Evolutionary conservation across 2,888 invertebrate species (phyloP).

Genomic region (Disparrhopalites patrizii): DNA sequence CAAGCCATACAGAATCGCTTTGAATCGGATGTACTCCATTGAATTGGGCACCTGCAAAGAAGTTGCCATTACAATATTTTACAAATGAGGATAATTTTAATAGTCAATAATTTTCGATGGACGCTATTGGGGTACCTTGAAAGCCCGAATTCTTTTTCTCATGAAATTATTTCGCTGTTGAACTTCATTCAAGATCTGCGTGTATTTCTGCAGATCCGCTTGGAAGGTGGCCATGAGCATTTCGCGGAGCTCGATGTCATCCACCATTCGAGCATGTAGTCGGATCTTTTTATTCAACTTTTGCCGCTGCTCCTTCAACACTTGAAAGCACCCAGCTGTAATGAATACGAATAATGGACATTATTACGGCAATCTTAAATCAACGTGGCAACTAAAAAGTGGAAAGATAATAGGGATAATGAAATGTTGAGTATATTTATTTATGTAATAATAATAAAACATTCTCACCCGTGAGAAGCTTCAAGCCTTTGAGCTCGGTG

Average conservation of each 20-base stretch:
- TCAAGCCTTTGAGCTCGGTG: conserved; percentile 57
- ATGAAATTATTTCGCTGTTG: conserved; percentile 16
- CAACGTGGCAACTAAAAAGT: no score
- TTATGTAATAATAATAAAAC: neutral
- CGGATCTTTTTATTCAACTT: conserved; percentile 57
- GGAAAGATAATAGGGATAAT: neutral
- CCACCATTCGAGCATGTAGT: conserved; percentile 54
- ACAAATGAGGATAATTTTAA: neutral
- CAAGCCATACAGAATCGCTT: conserved; percentile 56
- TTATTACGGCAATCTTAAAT: no score
- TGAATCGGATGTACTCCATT: conserved; percentile 59
- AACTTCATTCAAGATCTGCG: conserved; percentile 18
- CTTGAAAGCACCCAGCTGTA: conserved; percentile 55
- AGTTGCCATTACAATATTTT: neutral
- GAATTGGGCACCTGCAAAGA: conserved; percentile 56
- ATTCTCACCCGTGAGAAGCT: conserved; percentile 58
- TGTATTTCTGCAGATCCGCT: conserved; percentile 51
- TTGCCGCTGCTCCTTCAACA: conserved; percentile 58
- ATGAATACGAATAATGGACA: no score
- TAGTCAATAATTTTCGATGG: neutral
- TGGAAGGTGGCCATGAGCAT: conserved; percentile 54
- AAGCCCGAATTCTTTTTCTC: conserved; percentile 20
- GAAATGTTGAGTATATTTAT: neutral
- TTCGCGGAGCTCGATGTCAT: conserved; percentile 54
- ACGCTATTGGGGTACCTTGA: conserved; percentile 4